phyloP scores from a whole-genome alignment of 2,113 vertebrate species.

The Gobius niger region DNA sequence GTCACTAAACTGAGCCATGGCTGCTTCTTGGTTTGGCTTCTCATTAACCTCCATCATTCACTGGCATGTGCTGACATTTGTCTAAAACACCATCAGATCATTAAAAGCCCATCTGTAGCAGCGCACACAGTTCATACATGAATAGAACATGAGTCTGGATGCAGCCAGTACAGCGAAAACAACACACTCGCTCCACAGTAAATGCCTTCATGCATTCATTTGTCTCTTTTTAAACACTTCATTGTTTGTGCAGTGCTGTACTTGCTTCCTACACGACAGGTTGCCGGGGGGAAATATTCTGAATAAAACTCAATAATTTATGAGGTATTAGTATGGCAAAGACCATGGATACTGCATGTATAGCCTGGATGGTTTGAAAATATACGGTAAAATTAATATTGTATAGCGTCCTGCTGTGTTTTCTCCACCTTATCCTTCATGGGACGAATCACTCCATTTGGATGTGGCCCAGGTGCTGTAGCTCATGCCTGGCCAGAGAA shows the following conservation, averaged over 20 bases:
- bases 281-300: constrained; percentile 5
- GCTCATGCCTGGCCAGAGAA: too few relatives aligned
- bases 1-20: too few relatives aligned
- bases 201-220: background rate
- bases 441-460: too few relatives aligned
- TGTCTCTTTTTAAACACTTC: background rate
- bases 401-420: too few relatives aligned
- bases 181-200: background rate
- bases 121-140: constrained; percentile 17
- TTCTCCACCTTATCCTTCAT: too few relatives aligned
- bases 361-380: too few relatives aligned
- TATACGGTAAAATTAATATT: too few relatives aligned
- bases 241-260: constrained; percentile 1
- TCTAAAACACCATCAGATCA: background rate
- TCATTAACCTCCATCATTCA: background rate
- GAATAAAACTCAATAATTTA: constrained; percentile 1
- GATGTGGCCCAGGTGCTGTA: too few relatives aligned
- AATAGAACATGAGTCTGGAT: constrained; percentile 48
- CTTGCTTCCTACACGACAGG: background rate
- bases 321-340: too few relatives aligned
- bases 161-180: too few relatives aligned
- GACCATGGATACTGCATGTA: too few relatives aligned
- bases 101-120: background rate
- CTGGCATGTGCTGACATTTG: background rate
- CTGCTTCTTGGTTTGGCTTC: too few relatives aligned